Evolutionary conservation across 2,888 invertebrate species (phyloP), one percentile per base, ranked within the genome.

Genomic region (Digitonthophagus gazella): DNA sequence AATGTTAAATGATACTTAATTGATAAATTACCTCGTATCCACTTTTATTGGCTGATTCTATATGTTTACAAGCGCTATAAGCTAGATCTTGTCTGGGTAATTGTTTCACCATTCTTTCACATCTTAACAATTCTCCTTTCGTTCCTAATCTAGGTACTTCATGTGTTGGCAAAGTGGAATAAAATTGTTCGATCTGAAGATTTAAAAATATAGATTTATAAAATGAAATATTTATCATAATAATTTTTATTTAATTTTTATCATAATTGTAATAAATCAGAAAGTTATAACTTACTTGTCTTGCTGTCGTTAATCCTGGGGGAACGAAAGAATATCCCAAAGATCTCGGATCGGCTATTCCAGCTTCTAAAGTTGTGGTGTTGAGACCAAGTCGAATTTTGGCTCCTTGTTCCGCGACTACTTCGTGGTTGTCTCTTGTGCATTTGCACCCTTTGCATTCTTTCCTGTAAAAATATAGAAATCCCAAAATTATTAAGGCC

Each of bases 71-170:
- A 81, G 96, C 96, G 67, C 92, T 90, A 76, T 94, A 85, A 5
- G 96, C 93, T 70, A 98, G 88, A 82, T 98, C 98, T 85, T 97
- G 97, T 82, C 93, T 93, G 56, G 98, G 98, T 78, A 98, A 86
- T 84, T 98, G 98, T 72, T 89, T 86, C 73, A 95, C 91, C 77
- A 98, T 85, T 79, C 95, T 93, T 76, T 91, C 89, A 79, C 92
- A 92, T 65, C 95, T 86, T 81, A 91, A 88, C 74, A 90, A 88
- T 81, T 95, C 95, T 2, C 95, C 96, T 58, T 89, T 86, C n/a
- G 91, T 88, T 72, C 91, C 92, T 67, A 83, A 73, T 75, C 81
- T 81, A 54, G 83, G 83, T 72, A 85, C 82, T 87, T 94, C 88
- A 78, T 93, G 92, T 64, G 90, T 89, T 70, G 94, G 94, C 78